Conservation (phyloP, 2,113 vertebrate species). For the Cephalopholis sonnerati region DNA sequence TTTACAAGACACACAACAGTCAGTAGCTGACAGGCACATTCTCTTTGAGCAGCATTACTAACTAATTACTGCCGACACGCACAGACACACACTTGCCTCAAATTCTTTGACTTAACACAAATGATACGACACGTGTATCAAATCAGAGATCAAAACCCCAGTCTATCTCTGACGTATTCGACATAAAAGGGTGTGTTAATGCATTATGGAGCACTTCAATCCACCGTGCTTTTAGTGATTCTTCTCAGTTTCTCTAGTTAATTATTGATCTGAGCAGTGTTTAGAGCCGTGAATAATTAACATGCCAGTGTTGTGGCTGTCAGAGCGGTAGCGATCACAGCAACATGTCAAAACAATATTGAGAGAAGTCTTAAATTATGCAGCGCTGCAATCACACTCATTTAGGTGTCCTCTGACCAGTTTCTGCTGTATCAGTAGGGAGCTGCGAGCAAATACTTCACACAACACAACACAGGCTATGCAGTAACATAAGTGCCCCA, state of each 20-base stretch:
- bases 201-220: constrained; percentile 22
- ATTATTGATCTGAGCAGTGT: constrained; percentile 77
- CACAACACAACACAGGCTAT: background rate
- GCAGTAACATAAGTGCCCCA: background rate
- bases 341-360: constrained; percentile 78
- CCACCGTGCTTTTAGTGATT: constrained; percentile 39
- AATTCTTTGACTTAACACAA: constrained; percentile 13
- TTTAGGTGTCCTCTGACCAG: constrained; percentile 51
- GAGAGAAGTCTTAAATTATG: constrained; percentile 78
- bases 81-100: constrained; percentile 13
- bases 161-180: constrained; percentile 4
- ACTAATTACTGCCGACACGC: constrained; percentile 12
- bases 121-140: constrained; percentile 7
- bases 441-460: constrained; percentile 2
- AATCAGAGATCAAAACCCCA: constrained; percentile 34
- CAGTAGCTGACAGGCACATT: constrained; percentile 19
- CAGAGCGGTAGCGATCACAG: constrained; percentile 56
- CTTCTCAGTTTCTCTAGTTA: constrained; percentile 66
- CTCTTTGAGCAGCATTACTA: background rate
- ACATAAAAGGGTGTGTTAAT: constrained; percentile 24
- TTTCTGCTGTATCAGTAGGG: constrained; percentile 24
- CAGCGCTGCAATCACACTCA: constrained; percentile 63
- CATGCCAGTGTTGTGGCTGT: constrained; percentile 65
- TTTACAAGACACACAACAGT: constrained; percentile 28
- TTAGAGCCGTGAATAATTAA: constrained; percentile 80